phyloP scores from a whole-genome alignment of 2,113 vertebrate species.

The Hippocampus guttulatus region DNA sequence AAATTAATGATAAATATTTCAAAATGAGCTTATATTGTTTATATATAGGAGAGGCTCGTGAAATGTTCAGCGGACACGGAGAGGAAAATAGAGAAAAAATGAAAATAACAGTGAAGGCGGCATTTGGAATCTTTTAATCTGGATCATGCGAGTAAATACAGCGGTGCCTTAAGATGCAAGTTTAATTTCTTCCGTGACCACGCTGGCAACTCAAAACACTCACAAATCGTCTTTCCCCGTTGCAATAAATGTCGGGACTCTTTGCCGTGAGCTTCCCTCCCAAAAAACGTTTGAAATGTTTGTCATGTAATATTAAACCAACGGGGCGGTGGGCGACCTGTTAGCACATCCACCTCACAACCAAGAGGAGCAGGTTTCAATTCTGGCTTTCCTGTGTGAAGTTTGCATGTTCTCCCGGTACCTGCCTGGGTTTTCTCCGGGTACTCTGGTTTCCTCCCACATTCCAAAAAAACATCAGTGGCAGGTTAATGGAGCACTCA shows the following conservation, averaged over 20 bases:
- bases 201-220: not conserved
- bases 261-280: not conserved
- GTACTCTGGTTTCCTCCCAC: no score
- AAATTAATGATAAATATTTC: not conserved
- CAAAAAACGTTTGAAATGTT: not conserved
- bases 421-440: no score
- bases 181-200: not conserved
- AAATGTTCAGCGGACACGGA: not conserved
- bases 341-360: no score
- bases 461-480: no score
- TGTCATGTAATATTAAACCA: not conserved
- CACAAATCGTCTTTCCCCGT: not conserved
- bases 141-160: not conserved
- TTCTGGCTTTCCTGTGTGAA: no score
- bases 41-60: not conserved
- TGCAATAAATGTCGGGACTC: not conserved
- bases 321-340: no score
- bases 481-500: no score
- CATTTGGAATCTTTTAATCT: not conserved
- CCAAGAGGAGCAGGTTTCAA: no score
- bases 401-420: no score
- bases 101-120: not conserved
- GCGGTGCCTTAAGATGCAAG: not conserved
- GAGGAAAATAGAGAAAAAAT: not conserved
- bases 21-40: not conserved